A percentile compares a stretch with the other conserved stretches of the same genome.
These are phyloP conservation scores for Sialia sialis DNA, from an alignment of 2,113 vertebrate genomes.

Conservation along the genomic window DNA sequence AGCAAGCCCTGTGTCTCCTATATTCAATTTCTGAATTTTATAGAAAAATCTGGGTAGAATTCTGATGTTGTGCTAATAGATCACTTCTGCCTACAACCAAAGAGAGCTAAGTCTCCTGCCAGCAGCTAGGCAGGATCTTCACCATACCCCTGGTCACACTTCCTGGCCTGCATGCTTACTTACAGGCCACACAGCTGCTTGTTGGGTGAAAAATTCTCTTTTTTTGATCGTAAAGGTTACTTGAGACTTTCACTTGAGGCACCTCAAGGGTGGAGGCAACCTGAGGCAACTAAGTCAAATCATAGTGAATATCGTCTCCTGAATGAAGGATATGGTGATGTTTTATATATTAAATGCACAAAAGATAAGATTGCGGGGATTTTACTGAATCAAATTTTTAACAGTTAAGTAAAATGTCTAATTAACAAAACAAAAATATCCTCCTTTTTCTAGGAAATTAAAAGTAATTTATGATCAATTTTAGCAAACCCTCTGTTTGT, in stretches of 20 bases:
- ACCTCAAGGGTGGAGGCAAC: not conserved
- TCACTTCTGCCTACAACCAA: not conserved
- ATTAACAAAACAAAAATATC: not conserved
- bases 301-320: not conserved
- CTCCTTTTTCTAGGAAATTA: not conserved
- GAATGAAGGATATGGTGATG: not conserved
- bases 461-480: not conserved
- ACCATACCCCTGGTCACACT: not conserved
- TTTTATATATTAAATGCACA: not conserved
- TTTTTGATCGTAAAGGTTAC: not conserved
- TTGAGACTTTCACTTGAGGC: not conserved
- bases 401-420: not conserved
- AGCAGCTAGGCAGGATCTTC: not conserved
- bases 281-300: not conserved
- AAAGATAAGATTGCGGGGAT: not conserved
- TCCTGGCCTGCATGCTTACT: not conserved
- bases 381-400: not conserved
- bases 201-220: not conserved
- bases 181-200: not conserved
- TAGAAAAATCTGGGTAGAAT: not conserved
- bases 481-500: not conserved
- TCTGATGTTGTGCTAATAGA: not conserved
- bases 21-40: not conserved
- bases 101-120: not conserved
- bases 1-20: rapidly evolving